These are phyloP conservation scores for Decapterus maruadsi DNA, from an alignment of 2,797 vertebrate species.

Conservation along the genomic window DNA sequence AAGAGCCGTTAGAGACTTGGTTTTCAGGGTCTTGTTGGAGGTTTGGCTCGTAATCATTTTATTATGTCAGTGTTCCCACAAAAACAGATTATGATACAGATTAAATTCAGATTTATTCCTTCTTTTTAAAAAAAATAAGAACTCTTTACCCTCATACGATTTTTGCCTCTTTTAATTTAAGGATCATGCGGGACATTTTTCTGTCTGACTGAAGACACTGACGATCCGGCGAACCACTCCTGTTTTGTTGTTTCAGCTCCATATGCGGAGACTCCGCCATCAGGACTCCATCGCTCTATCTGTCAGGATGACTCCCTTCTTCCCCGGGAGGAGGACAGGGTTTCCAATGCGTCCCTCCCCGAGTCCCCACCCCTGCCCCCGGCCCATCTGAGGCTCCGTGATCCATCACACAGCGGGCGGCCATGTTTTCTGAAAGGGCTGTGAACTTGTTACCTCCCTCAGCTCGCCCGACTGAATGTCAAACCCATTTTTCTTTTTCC, in stretches of 20 bases:
- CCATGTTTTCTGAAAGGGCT: slow-evolving; percentile 75
- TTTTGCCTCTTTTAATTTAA: not conserved
- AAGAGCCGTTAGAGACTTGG: too few species aligned
- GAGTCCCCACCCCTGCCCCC: slow-evolving; percentile 45
- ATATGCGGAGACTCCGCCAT: slow-evolving; percentile 19
- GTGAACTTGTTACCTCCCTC: slow-evolving; percentile 79
- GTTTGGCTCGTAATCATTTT: too few species aligned
- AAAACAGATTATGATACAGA: not conserved
- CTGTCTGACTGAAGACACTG: not conserved
- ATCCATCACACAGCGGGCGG: slow-evolving; percentile 78
- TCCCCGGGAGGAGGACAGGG: slow-evolving; percentile 34
- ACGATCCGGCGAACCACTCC: not conserved
- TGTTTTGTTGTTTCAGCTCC: slow-evolving; percentile 2
- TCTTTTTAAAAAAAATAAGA: too few species aligned
- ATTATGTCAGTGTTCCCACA: too few species aligned
- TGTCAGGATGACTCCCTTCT: slow-evolving; percentile 43
- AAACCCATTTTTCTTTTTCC: slow-evolving; percentile 74
- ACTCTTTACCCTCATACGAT: not conserved
- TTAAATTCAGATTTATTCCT: not conserved
- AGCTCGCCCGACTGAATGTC: slow-evolving; percentile 67
- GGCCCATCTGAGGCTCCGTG: slow-evolving; percentile 60
- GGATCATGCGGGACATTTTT: not conserved
- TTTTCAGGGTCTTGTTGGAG: too few species aligned
- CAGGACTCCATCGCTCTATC: slow-evolving; percentile 49
- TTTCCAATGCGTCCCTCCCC: slow-evolving; percentile 58